phyloP scores from a whole-genome alignment of 2,888 invertebrate genomes.

The Smittia sp. region DNA sequence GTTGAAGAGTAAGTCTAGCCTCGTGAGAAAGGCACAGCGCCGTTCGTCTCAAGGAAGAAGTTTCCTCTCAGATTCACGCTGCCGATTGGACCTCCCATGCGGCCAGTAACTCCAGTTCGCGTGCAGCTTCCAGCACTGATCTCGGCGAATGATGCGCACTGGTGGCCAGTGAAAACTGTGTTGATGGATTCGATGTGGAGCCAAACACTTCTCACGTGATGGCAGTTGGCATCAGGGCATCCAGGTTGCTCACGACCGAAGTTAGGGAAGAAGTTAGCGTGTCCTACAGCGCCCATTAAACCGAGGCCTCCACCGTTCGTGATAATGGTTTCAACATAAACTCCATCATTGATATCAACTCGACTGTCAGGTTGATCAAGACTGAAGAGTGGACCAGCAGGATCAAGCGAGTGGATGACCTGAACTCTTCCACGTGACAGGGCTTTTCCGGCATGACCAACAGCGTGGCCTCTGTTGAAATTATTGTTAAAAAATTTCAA shows the following conservation, averaged over 20 bases:
- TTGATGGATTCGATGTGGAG: conserved; percentile 49
- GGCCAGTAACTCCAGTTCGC: conserved; percentile 48
- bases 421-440: conserved; percentile 47
- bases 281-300: conserved; percentile 48
- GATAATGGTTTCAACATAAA: conserved; percentile 52
- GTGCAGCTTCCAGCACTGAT: conserved; percentile 44
- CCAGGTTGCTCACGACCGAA: conserved; percentile 45
- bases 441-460: conserved; percentile 9
- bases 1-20: not conserved
- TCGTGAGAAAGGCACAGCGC: not conserved
- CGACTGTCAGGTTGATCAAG: conserved; percentile 46
- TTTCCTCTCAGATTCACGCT: not conserved
- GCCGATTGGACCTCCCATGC: conserved; percentile 48
- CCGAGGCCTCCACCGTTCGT: conserved; percentile 51
- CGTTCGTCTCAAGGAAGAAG: not conserved
- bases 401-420: conserved; percentile 50
- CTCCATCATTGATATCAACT: conserved; percentile 50
- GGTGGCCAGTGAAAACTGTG: conserved; percentile 36
- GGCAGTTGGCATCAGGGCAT: too few species aligned
- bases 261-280: conserved; percentile 53
- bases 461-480: conserved; percentile 46
- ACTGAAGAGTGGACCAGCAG: conserved; percentile 50
- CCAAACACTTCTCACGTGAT: conserved; percentile 48
- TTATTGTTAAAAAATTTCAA: too few species aligned
- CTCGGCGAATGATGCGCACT: conserved; percentile 44